Evolutionary conservation across 2,113 vertebrate species (phyloP).

Genomic region (Prochilodus magdalenae): DNA sequence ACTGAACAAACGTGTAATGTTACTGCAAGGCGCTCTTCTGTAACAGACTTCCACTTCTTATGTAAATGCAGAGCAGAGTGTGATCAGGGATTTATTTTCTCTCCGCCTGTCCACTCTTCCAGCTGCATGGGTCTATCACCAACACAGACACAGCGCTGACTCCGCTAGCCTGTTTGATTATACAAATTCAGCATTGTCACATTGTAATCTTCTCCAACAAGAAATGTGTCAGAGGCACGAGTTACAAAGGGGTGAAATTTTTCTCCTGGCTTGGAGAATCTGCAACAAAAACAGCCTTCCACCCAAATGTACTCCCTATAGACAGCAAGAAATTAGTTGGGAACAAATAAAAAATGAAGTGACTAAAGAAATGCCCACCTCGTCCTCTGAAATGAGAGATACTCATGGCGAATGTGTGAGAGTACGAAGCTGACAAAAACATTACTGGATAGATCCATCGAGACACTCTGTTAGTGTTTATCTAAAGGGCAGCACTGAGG

Average conservation of each 20-base stretch:
- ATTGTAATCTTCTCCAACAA: slow-evolving; percentile 44
- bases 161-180: slow-evolving; percentile 53
- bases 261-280: slow-evolving; percentile 25
- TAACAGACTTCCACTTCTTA: slow-evolving; percentile 61
- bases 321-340: slow-evolving; percentile 34
- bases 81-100: slow-evolving; percentile 63
- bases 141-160: slow-evolving; percentile 26
- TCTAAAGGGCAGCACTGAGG: slow-evolving; percentile 41
- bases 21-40: slow-evolving; percentile 62
- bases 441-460: slow-evolving; percentile 46
- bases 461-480: slow-evolving; percentile 47
- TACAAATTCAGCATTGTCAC: slow-evolving; percentile 55
- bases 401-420: slow-evolving; percentile 3
- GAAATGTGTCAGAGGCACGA: slow-evolving; percentile 27
- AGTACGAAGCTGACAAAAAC: slow-evolving; percentile 41
- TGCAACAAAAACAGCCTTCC: slow-evolving; percentile 32
- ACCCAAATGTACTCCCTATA: slow-evolving; percentile 37
- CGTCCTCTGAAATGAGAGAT: slow-evolving; percentile 26
- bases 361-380: slow-evolving; percentile 42
- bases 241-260: slow-evolving; percentile 42
- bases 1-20: slow-evolving; percentile 64
- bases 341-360: slow-evolving; percentile 34
- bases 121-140: slow-evolving; percentile 51
- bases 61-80: slow-evolving; percentile 63
- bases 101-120: slow-evolving; percentile 48